phyloP scores from a whole-genome alignment of 1,140 invertebrate genomes.

The Cephus cinctus region DNA sequence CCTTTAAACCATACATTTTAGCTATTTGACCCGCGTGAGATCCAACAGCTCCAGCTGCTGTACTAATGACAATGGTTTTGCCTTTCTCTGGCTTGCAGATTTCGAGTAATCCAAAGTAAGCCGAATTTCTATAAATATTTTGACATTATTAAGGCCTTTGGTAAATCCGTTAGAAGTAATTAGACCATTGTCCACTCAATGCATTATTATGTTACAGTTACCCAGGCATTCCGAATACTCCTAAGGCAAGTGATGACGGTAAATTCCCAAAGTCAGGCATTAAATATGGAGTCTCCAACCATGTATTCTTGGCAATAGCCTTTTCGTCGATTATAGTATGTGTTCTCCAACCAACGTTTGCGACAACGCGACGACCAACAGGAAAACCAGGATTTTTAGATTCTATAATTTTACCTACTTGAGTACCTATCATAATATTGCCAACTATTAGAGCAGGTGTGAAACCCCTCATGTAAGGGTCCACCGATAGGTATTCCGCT shows the following conservation, averaged over 20 bases:
- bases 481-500: slow-evolving; percentile 41
- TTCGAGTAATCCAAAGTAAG: slow-evolving; percentile 64
- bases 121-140: slow-evolving; percentile 58
- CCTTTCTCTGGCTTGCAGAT: slow-evolving; percentile 60
- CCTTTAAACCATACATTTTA: slow-evolving; percentile 59
- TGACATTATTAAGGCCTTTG: neutral
- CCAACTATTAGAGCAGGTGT: slow-evolving; percentile 1
- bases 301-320: neutral
- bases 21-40: slow-evolving; percentile 65
- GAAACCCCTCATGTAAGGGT: slow-evolving; percentile 41
- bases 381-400: slow-evolving; percentile 55
- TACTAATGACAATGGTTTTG: slow-evolving; percentile 61
- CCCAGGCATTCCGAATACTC: slow-evolving; percentile 50
- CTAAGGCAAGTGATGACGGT: slow-evolving; percentile 42
- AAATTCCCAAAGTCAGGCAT: slow-evolving; percentile 41
- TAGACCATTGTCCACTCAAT: neutral
- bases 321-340: slow-evolving; percentile 48
- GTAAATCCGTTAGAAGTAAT: neutral
- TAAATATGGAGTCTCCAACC: slow-evolving; percentile 18
- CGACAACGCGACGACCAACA: slow-evolving; percentile 53
- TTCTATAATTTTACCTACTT: slow-evolving; percentile 44
- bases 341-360: slow-evolving; percentile 58
- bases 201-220: slow-evolving; percentile 18
- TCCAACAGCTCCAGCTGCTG: slow-evolving; percentile 64
- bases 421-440: slow-evolving; percentile 21